Conservation (phyloP, 2,797 vertebrate genomes). For the Esox lucius region DNA sequence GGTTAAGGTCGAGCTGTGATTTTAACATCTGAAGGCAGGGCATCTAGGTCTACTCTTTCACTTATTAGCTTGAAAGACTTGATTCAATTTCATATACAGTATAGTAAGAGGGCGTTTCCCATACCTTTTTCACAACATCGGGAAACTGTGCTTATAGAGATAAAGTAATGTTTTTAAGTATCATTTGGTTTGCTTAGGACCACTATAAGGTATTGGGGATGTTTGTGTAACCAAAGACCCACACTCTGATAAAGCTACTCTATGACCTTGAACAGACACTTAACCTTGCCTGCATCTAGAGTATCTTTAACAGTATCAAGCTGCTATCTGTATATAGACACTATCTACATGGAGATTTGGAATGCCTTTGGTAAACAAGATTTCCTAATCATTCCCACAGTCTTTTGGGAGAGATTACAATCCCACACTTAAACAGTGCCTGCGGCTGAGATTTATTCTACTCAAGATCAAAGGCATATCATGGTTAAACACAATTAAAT, state of each 20-base stretch:
- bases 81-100: too few relatives aligned
- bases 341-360: slow-evolving; percentile 53
- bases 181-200: too few relatives aligned
- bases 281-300: background rate
- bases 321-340: slow-evolving; percentile 65
- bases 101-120: too few relatives aligned
- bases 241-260: background rate
- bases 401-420: slow-evolving; percentile 55
- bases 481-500: slow-evolving; percentile 63
- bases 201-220: background rate
- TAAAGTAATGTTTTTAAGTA: too few relatives aligned
- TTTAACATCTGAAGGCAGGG: too few relatives aligned
- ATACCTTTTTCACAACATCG: too few relatives aligned
- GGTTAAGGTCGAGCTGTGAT: too few relatives aligned
- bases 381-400: slow-evolving; percentile 67
- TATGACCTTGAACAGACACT: background rate
- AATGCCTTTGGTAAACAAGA: slow-evolving; percentile 60
- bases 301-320: slow-evolving; percentile 28
- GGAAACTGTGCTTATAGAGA: too few relatives aligned
- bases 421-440: slow-evolving; percentile 54
- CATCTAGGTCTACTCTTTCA: too few relatives aligned
- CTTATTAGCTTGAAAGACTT: too few relatives aligned
- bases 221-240: background rate
- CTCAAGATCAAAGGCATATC: slow-evolving; percentile 63
- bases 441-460: slow-evolving; percentile 59